Evolutionary conservation across 1,140 invertebrate genomes (phyloP).

Genomic region (Camponotus pennsylvanicus): DNA sequence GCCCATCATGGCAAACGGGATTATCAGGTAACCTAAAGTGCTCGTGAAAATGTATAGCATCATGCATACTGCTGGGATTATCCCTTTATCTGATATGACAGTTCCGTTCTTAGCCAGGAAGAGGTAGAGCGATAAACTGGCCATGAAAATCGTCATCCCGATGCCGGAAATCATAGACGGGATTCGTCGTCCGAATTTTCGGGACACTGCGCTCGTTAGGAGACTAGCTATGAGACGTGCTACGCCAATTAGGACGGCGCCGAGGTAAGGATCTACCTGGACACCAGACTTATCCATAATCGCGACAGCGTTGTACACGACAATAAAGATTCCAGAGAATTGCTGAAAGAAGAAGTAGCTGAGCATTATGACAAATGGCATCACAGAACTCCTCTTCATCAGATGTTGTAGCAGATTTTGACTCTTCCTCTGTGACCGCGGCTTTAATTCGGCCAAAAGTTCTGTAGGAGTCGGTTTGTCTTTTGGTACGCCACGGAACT

Average conservation of each 20-base stretch:
- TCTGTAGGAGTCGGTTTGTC: constrained; percentile 68
- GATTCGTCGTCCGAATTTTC: constrained; percentile 87
- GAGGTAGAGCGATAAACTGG: too few relatives aligned
- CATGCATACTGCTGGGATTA: constrained; percentile 86
- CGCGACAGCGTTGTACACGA: constrained; percentile 92
- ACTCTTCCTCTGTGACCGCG: constrained; percentile 71
- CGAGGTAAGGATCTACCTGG: constrained; percentile 87
- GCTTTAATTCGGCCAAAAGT: constrained; percentile 75
- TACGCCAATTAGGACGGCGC: constrained; percentile 87
- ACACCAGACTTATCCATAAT: constrained; percentile 88
- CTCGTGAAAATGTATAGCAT: constrained; percentile 88
- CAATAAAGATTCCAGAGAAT: constrained; percentile 91
- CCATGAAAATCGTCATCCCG: too few relatives aligned
- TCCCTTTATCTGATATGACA: constrained; percentile 60
- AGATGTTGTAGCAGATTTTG: constrained; percentile 81
- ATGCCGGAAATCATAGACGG: constrained; percentile 83
- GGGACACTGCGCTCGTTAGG: constrained; percentile 86
- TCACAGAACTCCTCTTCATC: constrained; percentile 85
- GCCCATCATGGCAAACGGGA: constrained; percentile 92
- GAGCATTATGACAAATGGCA: constrained; percentile 89
- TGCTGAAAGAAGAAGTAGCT: constrained; percentile 92
- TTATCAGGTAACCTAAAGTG: constrained; percentile 88
- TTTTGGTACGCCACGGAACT: constrained; percentile 86
- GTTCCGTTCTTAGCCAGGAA: too few relatives aligned
- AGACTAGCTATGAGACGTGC: constrained; percentile 87